A percentile compares a stretch with the other conserved stretches of the same genome.
phyloP scores from a whole-genome alignment of 2,888 invertebrate species.

The Ptilodon capucinus region DNA sequence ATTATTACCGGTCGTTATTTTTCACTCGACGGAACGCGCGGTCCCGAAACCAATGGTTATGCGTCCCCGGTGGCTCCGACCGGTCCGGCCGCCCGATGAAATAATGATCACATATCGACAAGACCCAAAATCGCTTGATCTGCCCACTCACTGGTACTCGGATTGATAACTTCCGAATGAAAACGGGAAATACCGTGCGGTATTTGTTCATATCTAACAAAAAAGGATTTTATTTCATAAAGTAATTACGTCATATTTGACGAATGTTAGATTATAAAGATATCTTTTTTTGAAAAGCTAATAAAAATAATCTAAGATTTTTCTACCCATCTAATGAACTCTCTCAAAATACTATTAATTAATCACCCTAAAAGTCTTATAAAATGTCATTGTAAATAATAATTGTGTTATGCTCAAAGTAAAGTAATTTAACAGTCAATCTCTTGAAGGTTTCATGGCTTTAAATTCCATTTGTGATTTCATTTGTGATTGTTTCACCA shows the following conservation, averaged over 20 bases:
- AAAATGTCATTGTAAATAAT: no score
- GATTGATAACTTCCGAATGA: slow-evolving; percentile 54
- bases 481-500: slow-evolving; percentile 69
- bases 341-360: no score
- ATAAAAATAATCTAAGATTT: no score
- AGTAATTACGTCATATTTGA: no score
- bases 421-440: slow-evolving; percentile 8
- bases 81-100: slow-evolving; percentile 60
- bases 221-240: no score
- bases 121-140: slow-evolving; percentile 31
- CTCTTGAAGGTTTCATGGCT: slow-evolving; percentile 44
- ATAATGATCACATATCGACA: slow-evolving; percentile 59
- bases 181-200: no score
- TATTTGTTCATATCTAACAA: no score
- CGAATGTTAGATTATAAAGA: no score
- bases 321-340: no score
- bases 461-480: slow-evolving; percentile 50
- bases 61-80: slow-evolving; percentile 59
- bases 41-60: slow-evolving; percentile 51
- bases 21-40: slow-evolving; percentile 41
- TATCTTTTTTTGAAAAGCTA: no score
- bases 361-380: no score
- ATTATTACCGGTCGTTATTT: slow-evolving; percentile 45
- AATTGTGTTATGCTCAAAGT: no score
- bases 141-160: slow-evolving; percentile 39